Base-by-base conservation (phyloP, 2,888 invertebrate genomes). In the Xanthia icteritia region DNA sequence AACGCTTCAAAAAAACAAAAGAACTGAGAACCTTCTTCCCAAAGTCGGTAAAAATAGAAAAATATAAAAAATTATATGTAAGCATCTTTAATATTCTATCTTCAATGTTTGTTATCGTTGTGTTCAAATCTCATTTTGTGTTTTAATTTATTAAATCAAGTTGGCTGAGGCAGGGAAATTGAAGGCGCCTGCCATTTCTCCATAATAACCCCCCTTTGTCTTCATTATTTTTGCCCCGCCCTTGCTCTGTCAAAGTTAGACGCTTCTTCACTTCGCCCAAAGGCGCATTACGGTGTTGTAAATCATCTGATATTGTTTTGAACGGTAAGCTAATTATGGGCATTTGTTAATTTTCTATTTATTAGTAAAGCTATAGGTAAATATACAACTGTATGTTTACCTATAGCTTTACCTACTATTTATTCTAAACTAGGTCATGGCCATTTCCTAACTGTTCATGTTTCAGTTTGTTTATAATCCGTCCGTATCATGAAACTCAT, bases 111-210 rank as follows among this genome's bases (percentile, higher is more conserved):
- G 76, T 79, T 83, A 88, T 78, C 77, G 73, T 75, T 68, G 70
- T 67, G 70, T 86, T 73, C 72, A 88, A 81, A 87, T 82, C 83
- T 88, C 79, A 87, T 88, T 87, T 82, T 79, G 76, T 83, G 70
- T 88, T 87, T 87, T 88, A 88, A 87, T 87, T 88, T 87, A 88
- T 88, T 79, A 87, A 87, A 87, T 86, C 74, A 87, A 81, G 82
- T 82, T 77, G 56, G 73, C 67, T 65, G 60, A 71, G 74, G 69
- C 77, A 77, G 75, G 76, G 76, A 82, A 83, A 87, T 88, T 84
- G 86, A 85, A 88, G 81, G 83, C 78, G 79, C 70, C 73, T 83
- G 71, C 87, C 74, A 75, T 87, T 88, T 80, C 71, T 45, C 73
- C 76, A 82, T 89, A 87, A 87, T 88, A 85, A 77, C 79, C 66